phyloP scores from a whole-genome alignment of 2,888 invertebrate genomes.

The Sminthurides aquaticus region DNA sequence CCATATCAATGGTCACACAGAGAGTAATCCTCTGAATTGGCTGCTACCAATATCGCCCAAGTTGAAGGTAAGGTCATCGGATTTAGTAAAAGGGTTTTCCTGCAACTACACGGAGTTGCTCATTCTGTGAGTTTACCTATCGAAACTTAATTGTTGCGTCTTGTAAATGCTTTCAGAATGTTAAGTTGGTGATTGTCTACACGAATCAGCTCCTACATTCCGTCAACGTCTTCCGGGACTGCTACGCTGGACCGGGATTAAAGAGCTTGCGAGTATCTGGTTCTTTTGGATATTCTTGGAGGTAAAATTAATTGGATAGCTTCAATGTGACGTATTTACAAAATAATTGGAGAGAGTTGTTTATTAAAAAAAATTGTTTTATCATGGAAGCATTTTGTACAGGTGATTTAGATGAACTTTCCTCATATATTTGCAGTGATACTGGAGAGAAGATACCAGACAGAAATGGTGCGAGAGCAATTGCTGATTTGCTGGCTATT shows the following conservation, averaged over 20 bases:
- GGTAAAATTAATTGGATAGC: no score
- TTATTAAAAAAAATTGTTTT: no score
- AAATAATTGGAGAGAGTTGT: no score
- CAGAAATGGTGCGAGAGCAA: not conserved
- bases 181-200: constrained; percentile 1
- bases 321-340: no score
- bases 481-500: not conserved
- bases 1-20: not conserved
- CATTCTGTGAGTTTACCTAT: no score
- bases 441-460: not conserved
- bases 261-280: not conserved
- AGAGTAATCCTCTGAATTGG: not conserved
- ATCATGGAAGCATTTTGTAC: no score
- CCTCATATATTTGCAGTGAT: not conserved
- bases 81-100: no score
- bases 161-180: not conserved
- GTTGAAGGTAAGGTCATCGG: not conserved
- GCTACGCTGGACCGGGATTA: not conserved
- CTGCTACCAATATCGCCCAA: not conserved
- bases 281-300: not conserved
- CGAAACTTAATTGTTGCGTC: no score
- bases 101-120: no score
- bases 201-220: not conserved
- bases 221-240: not conserved
- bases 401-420: no score